Evolutionary conservation across 2,888 invertebrate genomes (phyloP).

Genomic region (Tigriopus californicus): DNA sequence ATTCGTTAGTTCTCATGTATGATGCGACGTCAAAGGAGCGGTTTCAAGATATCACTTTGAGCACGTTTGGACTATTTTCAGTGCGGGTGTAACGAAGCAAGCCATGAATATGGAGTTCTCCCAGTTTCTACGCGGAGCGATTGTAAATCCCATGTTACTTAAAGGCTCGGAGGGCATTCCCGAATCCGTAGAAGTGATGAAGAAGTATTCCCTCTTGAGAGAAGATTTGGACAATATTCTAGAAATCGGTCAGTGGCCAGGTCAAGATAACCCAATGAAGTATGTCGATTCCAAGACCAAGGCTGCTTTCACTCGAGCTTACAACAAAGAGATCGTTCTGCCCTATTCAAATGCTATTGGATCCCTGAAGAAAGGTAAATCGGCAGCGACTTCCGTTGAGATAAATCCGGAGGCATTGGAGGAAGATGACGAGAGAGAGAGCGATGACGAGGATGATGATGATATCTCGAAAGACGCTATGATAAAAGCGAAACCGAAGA

Average conservation of each 20-base stretch:
- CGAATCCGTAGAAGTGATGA: constrained; percentile 39
- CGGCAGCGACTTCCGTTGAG: constrained; percentile 25
- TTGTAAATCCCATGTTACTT: constrained; percentile 53
- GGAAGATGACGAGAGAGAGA: constrained; percentile 30
- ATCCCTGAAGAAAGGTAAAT: constrained; percentile 38
- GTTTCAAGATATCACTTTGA: too few species aligned
- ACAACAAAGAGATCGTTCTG: constrained; percentile 65
- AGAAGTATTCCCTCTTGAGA: constrained; percentile 59
- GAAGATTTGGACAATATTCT: constrained; percentile 79
- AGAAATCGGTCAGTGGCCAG: constrained; percentile 70
- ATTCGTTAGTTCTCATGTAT: too few species aligned
- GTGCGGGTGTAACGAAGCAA: not conserved
- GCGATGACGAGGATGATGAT: constrained; percentile 25
- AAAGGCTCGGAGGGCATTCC: constrained; percentile 50
- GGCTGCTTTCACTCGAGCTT: constrained; percentile 74
- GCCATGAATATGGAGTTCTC: constrained; percentile 64
- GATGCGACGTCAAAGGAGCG: too few species aligned
- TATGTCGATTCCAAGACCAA: constrained; percentile 60
- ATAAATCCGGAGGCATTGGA: constrained; percentile 23
- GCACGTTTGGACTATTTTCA: not conserved
- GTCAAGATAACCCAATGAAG: constrained; percentile 51
- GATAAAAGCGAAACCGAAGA: constrained; percentile 45
- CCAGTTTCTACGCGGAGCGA: constrained; percentile 49
- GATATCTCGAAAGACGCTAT: constrained; percentile 47
- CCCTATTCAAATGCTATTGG: constrained; percentile 50